These are phyloP conservation scores for Polypterus senegalus DNA, from an alignment of 2,113 vertebrate species.

Conservation along the genomic window DNA sequence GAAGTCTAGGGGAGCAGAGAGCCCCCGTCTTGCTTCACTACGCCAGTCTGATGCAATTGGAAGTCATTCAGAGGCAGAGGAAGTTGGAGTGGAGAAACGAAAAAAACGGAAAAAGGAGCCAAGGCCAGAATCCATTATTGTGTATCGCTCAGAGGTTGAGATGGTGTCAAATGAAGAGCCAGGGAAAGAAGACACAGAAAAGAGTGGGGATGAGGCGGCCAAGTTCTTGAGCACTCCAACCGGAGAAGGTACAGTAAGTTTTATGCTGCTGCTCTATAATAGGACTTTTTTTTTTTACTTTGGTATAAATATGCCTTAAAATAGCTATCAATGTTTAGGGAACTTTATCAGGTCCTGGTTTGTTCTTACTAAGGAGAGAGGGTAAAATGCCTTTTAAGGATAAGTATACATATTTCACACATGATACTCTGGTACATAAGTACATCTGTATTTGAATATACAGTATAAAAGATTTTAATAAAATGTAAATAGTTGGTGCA, in stretches of 20 bases:
- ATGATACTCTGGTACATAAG: too few species aligned
- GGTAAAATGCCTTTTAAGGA: too few species aligned
- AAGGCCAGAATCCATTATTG: constrained; percentile 84
- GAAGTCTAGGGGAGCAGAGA: constrained; percentile 40
- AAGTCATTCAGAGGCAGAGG: constrained; percentile 56
- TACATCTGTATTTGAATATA: too few species aligned
- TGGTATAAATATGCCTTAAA: not conserved
- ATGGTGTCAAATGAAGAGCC: constrained; percentile 58
- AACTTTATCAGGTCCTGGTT: too few species aligned
- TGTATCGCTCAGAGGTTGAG: constrained; percentile 79
- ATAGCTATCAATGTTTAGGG: not conserved
- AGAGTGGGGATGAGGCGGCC: constrained; percentile 64
- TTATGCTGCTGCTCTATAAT: not conserved
- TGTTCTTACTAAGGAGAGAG: too few species aligned
- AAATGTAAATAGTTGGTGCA: too few species aligned
- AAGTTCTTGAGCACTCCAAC: constrained; percentile 73
- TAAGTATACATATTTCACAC: too few species aligned
- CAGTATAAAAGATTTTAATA: too few species aligned
- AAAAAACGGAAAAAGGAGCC: constrained; percentile 75
- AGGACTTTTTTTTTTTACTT: not conserved
- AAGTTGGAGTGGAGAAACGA: constrained; percentile 60
- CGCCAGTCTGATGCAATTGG: constrained; percentile 34
- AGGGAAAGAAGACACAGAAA: constrained; percentile 63
- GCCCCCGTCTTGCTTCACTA: constrained; percentile 44
- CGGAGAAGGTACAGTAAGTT: constrained; percentile 57